Evolutionary conservation across 2,113 vertebrate species (phyloP).

Genomic region (Mystacornis crossleyi): DNA sequence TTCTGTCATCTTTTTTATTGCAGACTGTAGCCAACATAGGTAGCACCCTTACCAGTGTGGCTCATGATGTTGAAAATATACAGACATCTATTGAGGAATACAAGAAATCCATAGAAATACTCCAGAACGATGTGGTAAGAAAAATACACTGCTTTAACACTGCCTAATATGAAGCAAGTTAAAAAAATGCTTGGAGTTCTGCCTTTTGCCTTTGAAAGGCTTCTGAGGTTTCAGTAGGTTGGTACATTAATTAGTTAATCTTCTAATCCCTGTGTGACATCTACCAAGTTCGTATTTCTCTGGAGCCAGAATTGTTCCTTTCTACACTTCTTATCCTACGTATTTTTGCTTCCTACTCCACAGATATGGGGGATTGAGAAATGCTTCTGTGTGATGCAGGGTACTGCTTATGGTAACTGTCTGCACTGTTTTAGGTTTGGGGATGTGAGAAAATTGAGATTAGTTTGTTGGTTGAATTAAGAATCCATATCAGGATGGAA

Average conservation of each 20-base stretch:
- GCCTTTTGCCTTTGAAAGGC: not conserved
- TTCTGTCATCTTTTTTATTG: conserved; percentile 16
- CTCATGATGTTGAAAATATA: conserved; percentile 89
- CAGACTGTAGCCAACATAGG: conserved; percentile 96
- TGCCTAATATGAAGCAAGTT: not conserved
- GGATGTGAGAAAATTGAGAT: not conserved
- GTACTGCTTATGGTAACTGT: not conserved
- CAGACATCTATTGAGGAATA: conserved; percentile 86
- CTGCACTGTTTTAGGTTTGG: not conserved
- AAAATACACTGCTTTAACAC: not conserved
- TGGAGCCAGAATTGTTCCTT: not conserved
- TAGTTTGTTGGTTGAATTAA: not conserved
- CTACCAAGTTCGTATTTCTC: not conserved
- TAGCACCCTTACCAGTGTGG: conserved; percentile 92
- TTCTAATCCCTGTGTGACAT: not conserved
- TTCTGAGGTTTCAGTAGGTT: not conserved
- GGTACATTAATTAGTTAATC: not conserved
- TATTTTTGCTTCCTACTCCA: not conserved
- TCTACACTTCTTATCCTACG: not conserved
- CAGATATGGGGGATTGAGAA: not conserved
- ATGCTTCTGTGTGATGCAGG: not conserved
- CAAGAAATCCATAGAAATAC: conserved; percentile 78
- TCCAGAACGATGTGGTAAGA: conserved; percentile 84
- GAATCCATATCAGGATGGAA: not conserved
- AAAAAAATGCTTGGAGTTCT: not conserved